Percentiles rank a stretch among this genome's conserved stretches.
These are phyloP conservation scores for Scortum barcoo DNA, from an alignment of 2,113 vertebrate species.

Conservation along the genomic window DNA sequence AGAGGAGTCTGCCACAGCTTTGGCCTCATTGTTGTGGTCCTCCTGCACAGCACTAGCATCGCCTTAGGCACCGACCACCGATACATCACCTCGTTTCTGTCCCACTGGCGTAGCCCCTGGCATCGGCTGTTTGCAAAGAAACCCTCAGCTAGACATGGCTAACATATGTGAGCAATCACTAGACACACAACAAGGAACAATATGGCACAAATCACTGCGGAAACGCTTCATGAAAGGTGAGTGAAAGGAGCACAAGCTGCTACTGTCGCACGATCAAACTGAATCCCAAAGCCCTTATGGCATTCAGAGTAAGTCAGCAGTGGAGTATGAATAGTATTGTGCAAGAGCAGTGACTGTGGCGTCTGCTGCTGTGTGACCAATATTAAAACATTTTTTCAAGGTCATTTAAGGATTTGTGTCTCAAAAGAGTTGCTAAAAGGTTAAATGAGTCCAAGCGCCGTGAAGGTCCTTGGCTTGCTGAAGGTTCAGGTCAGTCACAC, in stretches of 20 bases:
- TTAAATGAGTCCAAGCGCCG: constrained; percentile 29
- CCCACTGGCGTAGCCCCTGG: constrained; percentile 24
- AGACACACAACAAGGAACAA: background rate
- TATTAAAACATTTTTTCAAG: constrained; percentile 17
- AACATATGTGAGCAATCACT: background rate
- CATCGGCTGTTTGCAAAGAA: constrained; percentile 24
- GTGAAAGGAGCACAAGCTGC: background rate
- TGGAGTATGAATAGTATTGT: constrained; percentile 3
- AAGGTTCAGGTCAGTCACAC: constrained; percentile 48
- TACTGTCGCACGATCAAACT: background rate
- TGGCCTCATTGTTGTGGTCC: constrained; percentile 44
- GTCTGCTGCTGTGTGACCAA: background rate
- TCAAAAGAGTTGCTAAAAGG: constrained; percentile 32
- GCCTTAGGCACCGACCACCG: constrained; percentile 7
- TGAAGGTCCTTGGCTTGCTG: constrained; percentile 26
- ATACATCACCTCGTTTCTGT: constrained; percentile 4
- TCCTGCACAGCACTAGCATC: background rate
- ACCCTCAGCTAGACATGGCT: constrained; percentile 10
- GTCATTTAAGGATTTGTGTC: constrained; percentile 7
- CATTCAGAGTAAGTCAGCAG: background rate
- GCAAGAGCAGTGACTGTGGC: background rate
- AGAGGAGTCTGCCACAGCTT: constrained; percentile 45
- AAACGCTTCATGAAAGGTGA: background rate
- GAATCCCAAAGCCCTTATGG: background rate
- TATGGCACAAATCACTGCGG: background rate